Evolutionary conservation across 2,113 vertebrate species (phyloP).

Genomic region (Vulpes lagopus): DNA sequence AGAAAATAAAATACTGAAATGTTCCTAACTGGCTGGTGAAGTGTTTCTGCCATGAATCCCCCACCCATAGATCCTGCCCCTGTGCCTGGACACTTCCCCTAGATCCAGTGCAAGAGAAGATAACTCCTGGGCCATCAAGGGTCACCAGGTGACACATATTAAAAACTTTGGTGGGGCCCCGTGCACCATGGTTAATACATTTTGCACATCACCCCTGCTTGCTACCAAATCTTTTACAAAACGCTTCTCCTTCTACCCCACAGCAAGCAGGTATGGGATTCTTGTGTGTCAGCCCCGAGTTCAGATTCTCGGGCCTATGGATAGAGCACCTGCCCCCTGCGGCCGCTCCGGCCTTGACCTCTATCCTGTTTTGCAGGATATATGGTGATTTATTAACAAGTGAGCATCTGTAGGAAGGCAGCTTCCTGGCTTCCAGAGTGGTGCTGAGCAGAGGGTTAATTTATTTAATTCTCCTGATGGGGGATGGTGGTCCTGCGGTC

Average conservation of each 20-base stretch:
- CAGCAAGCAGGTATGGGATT: not conserved
- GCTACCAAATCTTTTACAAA: rapidly evolving
- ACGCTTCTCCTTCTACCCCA: not conserved
- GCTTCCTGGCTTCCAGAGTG: not conserved
- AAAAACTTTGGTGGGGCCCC: not conserved
- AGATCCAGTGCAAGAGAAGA: not conserved
- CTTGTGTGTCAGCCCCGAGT: too few relatives aligned
- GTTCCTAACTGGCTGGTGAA: not conserved
- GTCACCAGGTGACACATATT: too few relatives aligned
- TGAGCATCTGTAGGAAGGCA: not conserved
- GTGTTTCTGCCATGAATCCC: not conserved
- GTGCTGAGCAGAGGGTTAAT: not conserved
- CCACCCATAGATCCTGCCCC: too few relatives aligned
- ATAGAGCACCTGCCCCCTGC: slow-evolving; percentile 26
- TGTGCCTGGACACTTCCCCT: not conserved
- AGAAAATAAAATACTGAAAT: not conserved
- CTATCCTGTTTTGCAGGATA: not conserved
- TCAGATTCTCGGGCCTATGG: too few relatives aligned
- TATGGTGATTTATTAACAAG: rapidly evolving
- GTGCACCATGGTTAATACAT: not conserved
- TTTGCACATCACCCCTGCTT: not conserved
- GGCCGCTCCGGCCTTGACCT: not conserved
- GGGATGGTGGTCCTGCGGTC: too few relatives aligned
- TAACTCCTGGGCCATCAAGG: not conserved
- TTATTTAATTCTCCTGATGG: not conserved